A percentile compares a stretch with the other conserved stretches of the same genome.
phyloP scores from a whole-genome alignment of 2,797 vertebrate genomes.

The Halcyon badia region DNA sequence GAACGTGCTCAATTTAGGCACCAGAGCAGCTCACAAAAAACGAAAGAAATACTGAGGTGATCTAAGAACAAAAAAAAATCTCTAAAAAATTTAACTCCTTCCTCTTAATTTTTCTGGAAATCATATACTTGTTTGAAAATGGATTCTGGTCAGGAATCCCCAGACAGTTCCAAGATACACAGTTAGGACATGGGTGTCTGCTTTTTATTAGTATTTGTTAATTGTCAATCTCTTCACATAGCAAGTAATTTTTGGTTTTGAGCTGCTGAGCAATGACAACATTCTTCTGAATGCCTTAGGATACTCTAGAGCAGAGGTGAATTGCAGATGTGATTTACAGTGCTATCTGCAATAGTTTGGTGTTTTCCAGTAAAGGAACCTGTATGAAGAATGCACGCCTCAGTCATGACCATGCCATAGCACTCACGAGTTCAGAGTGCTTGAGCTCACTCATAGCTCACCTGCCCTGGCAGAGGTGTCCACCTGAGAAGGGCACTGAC shows the following conservation, averaged over 20 bases:
- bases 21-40: background rate
- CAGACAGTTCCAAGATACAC: background rate
- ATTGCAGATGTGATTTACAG: background rate
- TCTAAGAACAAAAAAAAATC: background rate
- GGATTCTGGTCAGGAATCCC: background rate
- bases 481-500: background rate
- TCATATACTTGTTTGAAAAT: background rate
- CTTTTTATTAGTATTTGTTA: background rate
- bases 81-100: background rate
- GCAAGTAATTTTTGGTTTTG: background rate
- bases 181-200: background rate
- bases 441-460: background rate
- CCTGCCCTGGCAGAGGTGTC: background rate
- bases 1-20: background rate
- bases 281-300: background rate
- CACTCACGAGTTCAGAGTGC: background rate
- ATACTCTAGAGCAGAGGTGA: background rate
- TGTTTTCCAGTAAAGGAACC: background rate
- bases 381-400: fast-evolving
- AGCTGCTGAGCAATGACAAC: background rate
- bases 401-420: background rate
- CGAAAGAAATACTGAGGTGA: background rate
- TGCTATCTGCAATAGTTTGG: background rate
- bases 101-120: background rate
- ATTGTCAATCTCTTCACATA: background rate